Conservation (phyloP, 2,888 invertebrate species). For the Lasioglossum villosulum region DNA sequence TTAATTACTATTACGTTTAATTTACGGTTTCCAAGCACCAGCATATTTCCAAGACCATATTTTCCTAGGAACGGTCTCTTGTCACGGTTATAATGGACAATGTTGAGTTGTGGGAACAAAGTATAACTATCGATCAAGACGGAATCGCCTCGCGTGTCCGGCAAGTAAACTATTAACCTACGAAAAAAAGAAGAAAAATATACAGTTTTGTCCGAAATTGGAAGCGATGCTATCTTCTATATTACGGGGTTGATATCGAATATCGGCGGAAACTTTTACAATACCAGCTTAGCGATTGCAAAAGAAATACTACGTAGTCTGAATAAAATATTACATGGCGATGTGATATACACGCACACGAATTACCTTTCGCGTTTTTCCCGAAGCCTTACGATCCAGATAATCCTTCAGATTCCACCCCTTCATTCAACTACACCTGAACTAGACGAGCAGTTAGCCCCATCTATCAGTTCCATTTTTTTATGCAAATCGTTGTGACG, state of each 20-base stretch:
- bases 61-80: background rate
- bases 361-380: background rate
- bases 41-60: background rate
- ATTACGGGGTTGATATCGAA: background rate
- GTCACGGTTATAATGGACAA: background rate
- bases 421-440: conserved; percentile 7
- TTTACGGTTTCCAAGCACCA: background rate
- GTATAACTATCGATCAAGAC: conserved; percentile 14
- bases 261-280: conserved; percentile 4
- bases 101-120: background rate
- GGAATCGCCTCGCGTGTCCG: conserved; percentile 8
- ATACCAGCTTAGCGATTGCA: background rate
- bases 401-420: conserved; percentile 10
- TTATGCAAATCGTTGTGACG: conserved; percentile 18
- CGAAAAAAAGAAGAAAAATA: background rate
- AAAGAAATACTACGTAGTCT: background rate
- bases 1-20: background rate
- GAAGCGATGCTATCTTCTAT: conserved; percentile 1
- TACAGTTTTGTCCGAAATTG: conserved; percentile 1
- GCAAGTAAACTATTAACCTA: conserved; percentile 11
- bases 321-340: background rate
- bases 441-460: conserved; percentile 25
- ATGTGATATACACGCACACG: background rate
- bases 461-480: conserved; percentile 20
- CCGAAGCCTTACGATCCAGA: background rate